A percentile compares a stretch with the other conserved stretches of the same genome.
Conservation (phyloP, 2,888 invertebrate species). For the Drosophila ustulata region DNA sequence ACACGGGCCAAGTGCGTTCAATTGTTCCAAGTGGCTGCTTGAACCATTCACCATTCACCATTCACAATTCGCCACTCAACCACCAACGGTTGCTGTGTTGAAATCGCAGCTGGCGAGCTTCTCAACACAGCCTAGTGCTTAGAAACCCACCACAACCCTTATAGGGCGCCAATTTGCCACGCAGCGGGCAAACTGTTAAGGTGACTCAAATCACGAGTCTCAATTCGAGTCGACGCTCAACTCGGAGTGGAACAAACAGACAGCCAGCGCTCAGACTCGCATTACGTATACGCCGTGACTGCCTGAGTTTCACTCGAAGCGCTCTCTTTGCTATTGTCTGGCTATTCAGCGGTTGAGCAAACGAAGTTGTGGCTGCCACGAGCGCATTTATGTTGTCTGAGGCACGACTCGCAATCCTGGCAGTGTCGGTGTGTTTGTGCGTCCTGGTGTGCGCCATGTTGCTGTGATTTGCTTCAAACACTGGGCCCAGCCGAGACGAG, state of each 20-base stretch:
- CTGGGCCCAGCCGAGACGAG: constrained; percentile 71
- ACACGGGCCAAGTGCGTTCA: constrained; percentile 16
- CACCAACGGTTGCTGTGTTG: constrained; percentile 32
- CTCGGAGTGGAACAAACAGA: background rate
- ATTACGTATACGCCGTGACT: constrained; percentile 42
- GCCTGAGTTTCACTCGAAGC: constrained; percentile 32
- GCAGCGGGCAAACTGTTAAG: constrained; percentile 37
- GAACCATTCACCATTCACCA: constrained; percentile 31
- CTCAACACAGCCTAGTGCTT: constrained; percentile 41
- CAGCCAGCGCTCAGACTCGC: background rate
- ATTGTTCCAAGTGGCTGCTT: constrained; percentile 38
- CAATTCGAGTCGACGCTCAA: constrained; percentile 14
- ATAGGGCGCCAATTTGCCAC: constrained; percentile 54
- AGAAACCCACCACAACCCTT: constrained; percentile 36
- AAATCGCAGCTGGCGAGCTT: constrained; percentile 44
- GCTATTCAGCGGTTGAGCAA: constrained; percentile 39
- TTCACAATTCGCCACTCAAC: constrained; percentile 7
- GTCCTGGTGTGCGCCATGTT: constrained; percentile 42
- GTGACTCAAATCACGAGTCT: background rate
- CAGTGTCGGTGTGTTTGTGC: constrained; percentile 33
- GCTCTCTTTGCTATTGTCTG: constrained; percentile 7
- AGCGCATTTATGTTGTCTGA: constrained; percentile 63
- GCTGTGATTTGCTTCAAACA: constrained; percentile 66
- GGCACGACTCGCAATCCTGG: constrained; percentile 47
- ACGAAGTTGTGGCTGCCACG: constrained; percentile 34